Evolutionary conservation across 2,888 invertebrate species (phyloP).

Genomic region (Labia minor): DNA sequence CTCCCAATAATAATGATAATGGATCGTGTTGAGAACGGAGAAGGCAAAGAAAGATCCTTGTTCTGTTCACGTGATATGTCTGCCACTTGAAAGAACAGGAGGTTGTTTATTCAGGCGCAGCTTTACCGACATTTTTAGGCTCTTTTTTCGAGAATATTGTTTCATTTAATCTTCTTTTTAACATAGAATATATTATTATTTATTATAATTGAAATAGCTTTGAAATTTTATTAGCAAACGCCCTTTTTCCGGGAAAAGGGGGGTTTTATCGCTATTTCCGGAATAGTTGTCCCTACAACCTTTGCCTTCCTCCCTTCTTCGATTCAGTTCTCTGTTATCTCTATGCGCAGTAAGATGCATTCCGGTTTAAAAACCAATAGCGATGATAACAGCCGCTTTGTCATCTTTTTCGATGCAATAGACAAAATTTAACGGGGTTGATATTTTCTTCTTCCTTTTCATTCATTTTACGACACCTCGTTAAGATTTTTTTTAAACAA

Average conservation of each 20-base stretch:
- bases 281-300: background rate
- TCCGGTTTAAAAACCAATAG: background rate
- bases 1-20: background rate
- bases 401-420: constrained; percentile 2
- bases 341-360: background rate
- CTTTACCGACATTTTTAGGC: background rate
- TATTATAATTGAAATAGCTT: too few species aligned
- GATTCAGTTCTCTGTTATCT: background rate
- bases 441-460: background rate
- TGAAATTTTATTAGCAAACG: too few species aligned
- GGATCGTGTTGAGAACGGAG: too few species aligned
- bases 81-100: background rate
- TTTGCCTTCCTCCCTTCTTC: background rate
- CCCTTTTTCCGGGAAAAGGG: background rate
- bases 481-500: background rate
- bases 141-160: background rate
- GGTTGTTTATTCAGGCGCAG: constrained; percentile 8
- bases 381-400: background rate
- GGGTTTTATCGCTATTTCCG: background rate
- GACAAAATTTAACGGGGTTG: background rate
- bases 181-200: too few species aligned
- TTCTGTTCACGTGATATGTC: background rate
- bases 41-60: background rate
- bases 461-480: background rate
- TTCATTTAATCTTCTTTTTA: too few species aligned